Base-by-base conservation (phyloP, 2,888 invertebrate genomes). In the Dione vanillae region DNA sequence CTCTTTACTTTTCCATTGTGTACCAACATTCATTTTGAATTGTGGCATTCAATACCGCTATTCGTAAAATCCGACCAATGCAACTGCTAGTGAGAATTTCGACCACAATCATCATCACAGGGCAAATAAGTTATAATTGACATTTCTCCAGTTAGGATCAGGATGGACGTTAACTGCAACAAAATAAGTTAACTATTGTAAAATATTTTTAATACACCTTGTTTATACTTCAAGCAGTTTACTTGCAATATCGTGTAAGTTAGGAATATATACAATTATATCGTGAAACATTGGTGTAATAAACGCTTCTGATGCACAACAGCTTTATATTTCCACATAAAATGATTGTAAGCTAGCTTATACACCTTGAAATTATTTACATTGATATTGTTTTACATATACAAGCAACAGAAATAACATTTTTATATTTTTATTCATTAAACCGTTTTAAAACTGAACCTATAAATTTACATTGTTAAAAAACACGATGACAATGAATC, bases 401-500 rank as follows among this genome's bases (percentile, higher is more conserved):
- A 5, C n/a, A 9, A 35, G n/a, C 35, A 54, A 49, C 43, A 62
- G 11, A 62, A 27, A 47, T 9, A n/a, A 27, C n/a, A 62, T 45
- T 47, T 35, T 16, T n/a, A 20, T 37, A 10, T 59, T n/a, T 64
- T 64, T 37, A 64, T 49, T 16, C 37, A 64, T 37, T 51, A 6
- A 0, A 37, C 19, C 14, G 49, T 51, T 51, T 12, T 20, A 52
- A 64, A 56, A 64, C 37, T 20, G 45, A 54, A 54, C 45, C 47
- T 47, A 69, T 71, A 71, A 69, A 68, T 70, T 66, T 68, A 59
- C 64, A 70, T 70, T 58, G 65, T 37, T 52, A 59, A 19, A 64
- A 71, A 70, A 70, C 12, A 61, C 49, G 45, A 61, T 70, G 43
- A 67, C 54, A 68, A 64, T 56, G 62, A 64, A 54, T 69, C 64